These are phyloP conservation scores for Myanophis thanlyinensis DNA, from an alignment of 2,113 vertebrate genomes.

Conservation along the genomic window DNA sequence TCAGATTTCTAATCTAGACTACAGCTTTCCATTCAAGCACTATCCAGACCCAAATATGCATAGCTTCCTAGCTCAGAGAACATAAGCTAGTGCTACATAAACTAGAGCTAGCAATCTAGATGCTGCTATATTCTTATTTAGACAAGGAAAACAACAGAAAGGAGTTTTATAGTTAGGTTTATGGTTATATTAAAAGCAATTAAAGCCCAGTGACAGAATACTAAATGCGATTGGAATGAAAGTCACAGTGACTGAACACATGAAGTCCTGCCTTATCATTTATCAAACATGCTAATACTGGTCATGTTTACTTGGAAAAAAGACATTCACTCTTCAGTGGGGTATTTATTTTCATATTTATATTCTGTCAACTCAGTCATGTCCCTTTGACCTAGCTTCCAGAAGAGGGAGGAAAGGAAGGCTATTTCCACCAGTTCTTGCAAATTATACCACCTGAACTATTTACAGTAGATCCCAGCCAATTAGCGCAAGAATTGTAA, in stretches of 20 bases:
- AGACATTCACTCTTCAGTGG: not conserved
- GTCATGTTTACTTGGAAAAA: not conserved
- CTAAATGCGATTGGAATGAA: not conserved
- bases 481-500: not conserved
- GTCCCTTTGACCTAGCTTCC: not conserved
- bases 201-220: not conserved
- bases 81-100: not conserved
- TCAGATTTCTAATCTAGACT: not conserved
- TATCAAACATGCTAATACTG: not conserved
- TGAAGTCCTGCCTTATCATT: not conserved
- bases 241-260: not conserved
- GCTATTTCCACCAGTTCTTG: not conserved
- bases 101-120: not conserved
- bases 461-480: not conserved
- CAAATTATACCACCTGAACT: not conserved
- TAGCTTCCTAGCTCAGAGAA: not conserved
- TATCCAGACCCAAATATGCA: not conserved
- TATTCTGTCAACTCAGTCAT: too few relatives aligned
- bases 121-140: not conserved
- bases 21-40: not conserved
- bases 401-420: not conserved
- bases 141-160: not conserved
- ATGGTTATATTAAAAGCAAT: not conserved
- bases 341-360: not conserved
- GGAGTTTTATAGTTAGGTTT: not conserved